phyloP scores from a whole-genome alignment of 2,888 invertebrate genomes.

The Megaustenia siamemsis region DNA sequence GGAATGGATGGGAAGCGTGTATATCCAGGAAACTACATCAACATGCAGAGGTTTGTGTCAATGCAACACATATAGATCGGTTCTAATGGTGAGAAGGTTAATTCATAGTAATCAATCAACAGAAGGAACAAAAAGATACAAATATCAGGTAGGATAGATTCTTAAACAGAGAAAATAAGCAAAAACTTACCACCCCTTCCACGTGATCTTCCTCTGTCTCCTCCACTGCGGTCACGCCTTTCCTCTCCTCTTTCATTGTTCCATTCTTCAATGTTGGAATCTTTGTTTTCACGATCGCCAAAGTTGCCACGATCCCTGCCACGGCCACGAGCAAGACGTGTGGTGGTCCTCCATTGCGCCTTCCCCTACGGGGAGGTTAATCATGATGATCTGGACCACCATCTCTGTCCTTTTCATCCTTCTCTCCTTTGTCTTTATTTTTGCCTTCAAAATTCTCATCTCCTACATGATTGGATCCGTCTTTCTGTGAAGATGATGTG shows the following conservation, averaged over 20 bases:
- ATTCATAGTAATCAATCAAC: no score
- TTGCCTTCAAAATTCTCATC: conserved; percentile 49
- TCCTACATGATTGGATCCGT: conserved; percentile 61
- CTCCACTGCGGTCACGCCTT: conserved; percentile 57
- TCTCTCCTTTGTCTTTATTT: conserved; percentile 56
- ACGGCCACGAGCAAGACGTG: conserved; percentile 69
- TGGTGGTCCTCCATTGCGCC: conserved; percentile 71
- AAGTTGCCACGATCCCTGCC: conserved; percentile 63
- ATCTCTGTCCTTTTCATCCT: conserved; percentile 62
- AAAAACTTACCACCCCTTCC: conserved; percentile 53
- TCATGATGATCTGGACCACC: conserved; percentile 60
- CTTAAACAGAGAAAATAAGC: no score
- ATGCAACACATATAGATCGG: no score
- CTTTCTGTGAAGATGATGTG: conserved; percentile 60
- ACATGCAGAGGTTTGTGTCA: no score
- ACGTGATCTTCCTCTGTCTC: conserved; percentile 47
- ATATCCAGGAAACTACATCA: no score
- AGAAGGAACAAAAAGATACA: no score
- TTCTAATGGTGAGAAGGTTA: no score
- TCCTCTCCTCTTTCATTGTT: conserved; percentile 53
- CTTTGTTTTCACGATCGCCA: conserved; percentile 59
- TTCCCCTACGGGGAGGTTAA: conserved; percentile 59
- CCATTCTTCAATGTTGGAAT: conserved; percentile 52
- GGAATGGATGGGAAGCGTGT: no score
- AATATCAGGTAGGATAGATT: no score